These are phyloP conservation scores for Vicugna pacos DNA, from an alignment of 2,113 vertebrate species.

Conservation along the genomic window DNA sequence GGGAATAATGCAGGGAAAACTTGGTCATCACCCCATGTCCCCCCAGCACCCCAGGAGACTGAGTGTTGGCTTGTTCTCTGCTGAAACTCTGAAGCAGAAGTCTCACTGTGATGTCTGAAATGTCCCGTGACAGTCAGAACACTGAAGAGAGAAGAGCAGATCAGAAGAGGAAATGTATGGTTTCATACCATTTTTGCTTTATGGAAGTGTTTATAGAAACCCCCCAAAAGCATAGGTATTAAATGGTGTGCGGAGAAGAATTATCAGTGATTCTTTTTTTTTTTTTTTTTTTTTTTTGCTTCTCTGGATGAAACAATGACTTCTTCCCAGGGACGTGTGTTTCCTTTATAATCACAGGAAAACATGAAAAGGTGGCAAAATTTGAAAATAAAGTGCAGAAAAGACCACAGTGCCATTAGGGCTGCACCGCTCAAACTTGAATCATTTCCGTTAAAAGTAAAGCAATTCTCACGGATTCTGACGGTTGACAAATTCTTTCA, in stretches of 20 bases:
- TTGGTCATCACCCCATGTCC: fast-evolving
- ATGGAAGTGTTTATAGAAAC: neutral
- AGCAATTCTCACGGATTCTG: neutral
- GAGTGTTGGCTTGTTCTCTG: neutral
- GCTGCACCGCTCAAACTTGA: neutral
- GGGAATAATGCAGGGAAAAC: fast-evolving
- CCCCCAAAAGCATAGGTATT: neutral
- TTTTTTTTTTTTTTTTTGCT: neutral
- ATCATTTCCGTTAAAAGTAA: neutral
- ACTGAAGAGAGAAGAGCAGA: neutral
- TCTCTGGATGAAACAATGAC: neutral
- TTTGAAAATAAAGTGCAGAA: neutral
- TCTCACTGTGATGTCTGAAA: neutral
- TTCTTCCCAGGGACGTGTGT: neutral
- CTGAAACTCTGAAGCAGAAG: neutral
- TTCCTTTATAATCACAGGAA: neutral
- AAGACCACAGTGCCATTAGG: neutral
- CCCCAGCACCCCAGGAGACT: fast-evolving
- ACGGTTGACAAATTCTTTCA: neutral
- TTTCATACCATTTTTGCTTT: neutral
- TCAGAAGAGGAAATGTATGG: neutral
- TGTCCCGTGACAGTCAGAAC: fast-evolving
- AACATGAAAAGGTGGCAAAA: neutral
- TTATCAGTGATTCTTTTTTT: neutral
- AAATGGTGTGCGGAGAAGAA: neutral